A percentile compares a stretch with the other conserved stretches of the same genome.
Conservation (phyloP, 1,140 invertebrate genomes). For the Euura lappo region DNA sequence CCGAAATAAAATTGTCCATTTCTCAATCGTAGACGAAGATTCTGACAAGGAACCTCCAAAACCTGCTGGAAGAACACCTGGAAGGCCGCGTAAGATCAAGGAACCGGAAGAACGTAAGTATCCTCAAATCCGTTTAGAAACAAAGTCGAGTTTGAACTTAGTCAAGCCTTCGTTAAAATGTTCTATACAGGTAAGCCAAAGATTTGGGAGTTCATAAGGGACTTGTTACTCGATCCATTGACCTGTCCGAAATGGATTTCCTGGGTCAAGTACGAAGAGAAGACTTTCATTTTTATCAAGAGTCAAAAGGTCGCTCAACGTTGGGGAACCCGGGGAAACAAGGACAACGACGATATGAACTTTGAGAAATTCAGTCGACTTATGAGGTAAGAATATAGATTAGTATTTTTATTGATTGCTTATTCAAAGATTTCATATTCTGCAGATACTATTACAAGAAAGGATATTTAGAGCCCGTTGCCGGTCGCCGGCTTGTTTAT, state of each 20-base stretch:
- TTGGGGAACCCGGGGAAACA: constrained; percentile 77
- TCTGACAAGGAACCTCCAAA: no score
- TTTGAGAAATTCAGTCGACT: constrained; percentile 93
- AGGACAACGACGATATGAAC: constrained; percentile 90
- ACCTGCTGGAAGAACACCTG: no score
- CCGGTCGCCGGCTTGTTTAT: constrained; percentile 83
- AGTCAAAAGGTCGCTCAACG: constrained; percentile 88
- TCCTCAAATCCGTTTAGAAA: no score
- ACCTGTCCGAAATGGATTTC: constrained; percentile 83
- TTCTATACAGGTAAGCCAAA: constrained; percentile 18
- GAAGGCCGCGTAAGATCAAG: no score
- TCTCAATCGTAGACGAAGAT: no score
- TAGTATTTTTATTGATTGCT: neutral
- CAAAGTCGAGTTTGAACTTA: no score
- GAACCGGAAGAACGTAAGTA: no score
- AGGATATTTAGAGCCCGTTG: constrained; percentile 79
- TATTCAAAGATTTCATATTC: constrained; percentile 28
- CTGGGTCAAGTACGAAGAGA: constrained; percentile 87
- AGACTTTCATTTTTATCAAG: constrained; percentile 88
- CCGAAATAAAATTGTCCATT: no score
- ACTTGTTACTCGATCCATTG: constrained; percentile 75
- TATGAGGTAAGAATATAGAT: constrained; percentile 73
- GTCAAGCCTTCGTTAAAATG: no score
- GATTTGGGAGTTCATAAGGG: constrained; percentile 82
- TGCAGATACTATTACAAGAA: constrained; percentile 85